phyloP scores from a whole-genome alignment of 1,140 invertebrate genomes.

The Ceratoteleas bidentatus region DNA sequence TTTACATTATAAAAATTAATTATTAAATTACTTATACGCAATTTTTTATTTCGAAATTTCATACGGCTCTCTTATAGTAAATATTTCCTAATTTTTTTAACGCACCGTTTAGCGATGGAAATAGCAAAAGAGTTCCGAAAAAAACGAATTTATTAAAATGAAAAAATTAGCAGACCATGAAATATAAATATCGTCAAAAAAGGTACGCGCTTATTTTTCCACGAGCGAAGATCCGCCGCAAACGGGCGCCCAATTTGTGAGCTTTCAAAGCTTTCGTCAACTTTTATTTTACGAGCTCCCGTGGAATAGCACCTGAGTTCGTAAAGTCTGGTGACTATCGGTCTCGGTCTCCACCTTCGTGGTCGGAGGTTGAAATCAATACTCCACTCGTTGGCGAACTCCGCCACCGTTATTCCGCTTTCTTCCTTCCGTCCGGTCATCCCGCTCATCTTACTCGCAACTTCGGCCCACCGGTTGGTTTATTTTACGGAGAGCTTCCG shows the following conservation, averaged over 20 bases:
- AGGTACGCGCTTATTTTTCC: slow-evolving; percentile 3
- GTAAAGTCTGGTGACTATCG: slow-evolving; percentile 70
- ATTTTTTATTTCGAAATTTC: too few relatives aligned
- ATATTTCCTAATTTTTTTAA: too few relatives aligned
- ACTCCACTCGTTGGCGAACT: slow-evolving; percentile 68
- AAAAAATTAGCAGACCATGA: too few relatives aligned
- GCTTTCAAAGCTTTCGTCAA: slow-evolving; percentile 59
- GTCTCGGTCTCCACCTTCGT: slow-evolving; percentile 70
- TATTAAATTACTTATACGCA: too few relatives aligned
- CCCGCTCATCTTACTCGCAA: slow-evolving; percentile 44
- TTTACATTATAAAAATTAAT: too few relatives aligned
- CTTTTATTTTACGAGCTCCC: slow-evolving; percentile 62
- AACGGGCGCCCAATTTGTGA: slow-evolving; percentile 38
- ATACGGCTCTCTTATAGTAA: too few relatives aligned
- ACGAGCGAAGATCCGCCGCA: slow-evolving; percentile 13
- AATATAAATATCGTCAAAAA: not conserved
- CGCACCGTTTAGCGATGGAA: too few relatives aligned
- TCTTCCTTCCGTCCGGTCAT: slow-evolving; percentile 57
- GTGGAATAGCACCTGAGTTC: slow-evolving; percentile 66
- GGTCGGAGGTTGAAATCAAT: slow-evolving; percentile 75
- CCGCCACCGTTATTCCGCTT: slow-evolving; percentile 49
- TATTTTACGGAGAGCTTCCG: too few relatives aligned
- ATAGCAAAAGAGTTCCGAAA: too few relatives aligned
- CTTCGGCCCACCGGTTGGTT: too few relatives aligned
- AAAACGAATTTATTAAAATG: too few relatives aligned